Evolutionary conservation across 2,797 vertebrate genomes (phyloP).

Genomic region (Falco berigora): DNA sequence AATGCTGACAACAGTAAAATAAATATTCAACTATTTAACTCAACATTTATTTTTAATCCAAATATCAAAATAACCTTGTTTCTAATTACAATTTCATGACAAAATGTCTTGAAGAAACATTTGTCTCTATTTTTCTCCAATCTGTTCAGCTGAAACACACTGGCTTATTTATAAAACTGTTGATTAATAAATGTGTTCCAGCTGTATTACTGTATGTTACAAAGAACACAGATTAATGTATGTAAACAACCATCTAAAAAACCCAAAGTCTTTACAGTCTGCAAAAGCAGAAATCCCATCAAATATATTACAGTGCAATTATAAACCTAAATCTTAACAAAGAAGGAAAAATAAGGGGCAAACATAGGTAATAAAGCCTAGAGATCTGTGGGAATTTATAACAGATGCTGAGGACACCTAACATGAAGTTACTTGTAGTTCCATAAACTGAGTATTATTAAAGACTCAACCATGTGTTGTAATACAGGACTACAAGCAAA

Average conservation of each 20-base stretch:
- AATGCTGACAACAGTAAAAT: slow-evolving; percentile 42
- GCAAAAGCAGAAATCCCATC: not conserved
- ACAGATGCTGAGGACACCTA: not conserved
- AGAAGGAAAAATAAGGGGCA: not conserved
- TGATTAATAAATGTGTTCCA: slow-evolving; percentile 40
- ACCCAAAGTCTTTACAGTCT: not conserved
- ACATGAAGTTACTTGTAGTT: not conserved
- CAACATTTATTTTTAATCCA: slow-evolving; percentile 50
- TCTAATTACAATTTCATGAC: slow-evolving; percentile 48
- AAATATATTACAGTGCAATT: not conserved
- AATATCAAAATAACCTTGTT: slow-evolving; percentile 49
- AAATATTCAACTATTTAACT: slow-evolving; percentile 43
- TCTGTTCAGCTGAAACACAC: not conserved
- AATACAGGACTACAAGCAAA: not conserved
- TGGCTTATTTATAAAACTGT: slow-evolving; percentile 8
- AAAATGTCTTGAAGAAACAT: slow-evolving; percentile 38
- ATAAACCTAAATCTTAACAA: not conserved
- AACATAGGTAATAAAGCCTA: not conserved
- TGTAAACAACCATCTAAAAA: not conserved
- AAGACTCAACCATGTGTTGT: not conserved
- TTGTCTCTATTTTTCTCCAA: slow-evolving; percentile 10
- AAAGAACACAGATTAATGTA: not conserved
- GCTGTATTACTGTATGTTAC: slow-evolving; percentile 14
- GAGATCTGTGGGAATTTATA: not conserved
- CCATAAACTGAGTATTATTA: not conserved